Evolutionary conservation across 2,888 invertebrate genomes (phyloP).

Genomic region (Leptothorax acervorum): DNA sequence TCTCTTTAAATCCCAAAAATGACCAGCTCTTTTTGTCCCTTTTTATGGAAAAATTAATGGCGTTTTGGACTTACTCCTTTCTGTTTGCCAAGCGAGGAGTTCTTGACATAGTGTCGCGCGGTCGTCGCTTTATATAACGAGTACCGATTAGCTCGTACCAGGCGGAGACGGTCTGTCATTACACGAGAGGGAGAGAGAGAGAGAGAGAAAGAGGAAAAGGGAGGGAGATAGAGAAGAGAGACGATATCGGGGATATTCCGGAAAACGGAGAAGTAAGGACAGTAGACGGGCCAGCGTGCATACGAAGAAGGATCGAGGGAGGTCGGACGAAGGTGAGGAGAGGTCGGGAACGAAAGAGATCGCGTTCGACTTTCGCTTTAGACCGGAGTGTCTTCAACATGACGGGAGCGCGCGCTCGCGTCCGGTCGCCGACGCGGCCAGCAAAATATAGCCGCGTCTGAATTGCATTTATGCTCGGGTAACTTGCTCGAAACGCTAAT

Average conservation of each 20-base stretch:
- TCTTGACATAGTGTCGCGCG: conserved; percentile 40
- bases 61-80: background rate
- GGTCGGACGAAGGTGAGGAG: conserved; percentile 26
- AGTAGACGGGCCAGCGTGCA: background rate
- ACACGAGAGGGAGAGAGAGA: conserved; percentile 41
- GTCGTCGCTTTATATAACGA: conserved; percentile 77
- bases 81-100: background rate
- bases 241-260: conserved; percentile 33
- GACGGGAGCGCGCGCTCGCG: conserved; percentile 57
- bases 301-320: conserved; percentile 35
- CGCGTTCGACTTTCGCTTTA: conserved; percentile 68
- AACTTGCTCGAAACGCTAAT: conserved; percentile 41
- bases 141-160: conserved; percentile 79
- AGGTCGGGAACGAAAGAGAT: conserved; percentile 43
- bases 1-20: background rate
- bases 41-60: background rate
- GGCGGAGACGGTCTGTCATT: conserved; percentile 73
- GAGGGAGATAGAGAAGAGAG: background rate
- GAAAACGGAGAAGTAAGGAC: conserved; percentile 45
- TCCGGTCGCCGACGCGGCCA: conserved; percentile 15
- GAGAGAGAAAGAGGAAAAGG: background rate
- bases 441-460: conserved; percentile 40
- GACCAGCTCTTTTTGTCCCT: too few species aligned
- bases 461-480: conserved; percentile 53
- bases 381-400: conserved; percentile 63